Evolutionary conservation across 2,113 vertebrate species (phyloP).

Genomic region (Marcusenius ussheri): DNA sequence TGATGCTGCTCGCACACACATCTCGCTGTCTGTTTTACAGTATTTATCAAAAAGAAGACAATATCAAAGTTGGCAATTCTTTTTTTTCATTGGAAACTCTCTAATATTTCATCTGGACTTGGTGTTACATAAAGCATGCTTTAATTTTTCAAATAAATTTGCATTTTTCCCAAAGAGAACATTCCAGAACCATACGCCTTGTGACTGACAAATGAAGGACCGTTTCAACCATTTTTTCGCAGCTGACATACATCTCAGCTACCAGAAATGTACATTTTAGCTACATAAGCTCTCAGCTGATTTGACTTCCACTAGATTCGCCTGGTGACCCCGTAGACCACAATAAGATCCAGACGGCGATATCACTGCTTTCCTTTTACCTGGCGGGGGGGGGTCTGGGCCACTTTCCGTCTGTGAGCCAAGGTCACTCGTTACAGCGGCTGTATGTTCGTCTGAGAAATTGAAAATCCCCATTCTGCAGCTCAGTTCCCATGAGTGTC

Average conservation of each 20-base stretch:
- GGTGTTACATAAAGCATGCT: neutral
- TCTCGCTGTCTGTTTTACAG: neutral
- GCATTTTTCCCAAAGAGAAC: neutral
- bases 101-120: neutral
- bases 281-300: neutral
- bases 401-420: neutral
- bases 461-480: neutral
- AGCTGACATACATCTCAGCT: neutral
- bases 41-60: neutral
- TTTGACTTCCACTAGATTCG: neutral
- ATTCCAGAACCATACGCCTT: neutral
- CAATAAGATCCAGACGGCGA: neutral
- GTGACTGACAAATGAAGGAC: neutral
- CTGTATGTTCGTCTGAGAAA: neutral
- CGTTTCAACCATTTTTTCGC: constrained; percentile 19
- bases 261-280: neutral
- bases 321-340: neutral
- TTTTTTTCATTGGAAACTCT: neutral
- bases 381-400: neutral
- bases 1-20: neutral
- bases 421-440: neutral
- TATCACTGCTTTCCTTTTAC: neutral
- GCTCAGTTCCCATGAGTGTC: neutral
- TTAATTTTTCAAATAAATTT: neutral
- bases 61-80: neutral